Conservation (phyloP, 2,888 invertebrate species). For the Nesidiocoris tenuis region DNA sequence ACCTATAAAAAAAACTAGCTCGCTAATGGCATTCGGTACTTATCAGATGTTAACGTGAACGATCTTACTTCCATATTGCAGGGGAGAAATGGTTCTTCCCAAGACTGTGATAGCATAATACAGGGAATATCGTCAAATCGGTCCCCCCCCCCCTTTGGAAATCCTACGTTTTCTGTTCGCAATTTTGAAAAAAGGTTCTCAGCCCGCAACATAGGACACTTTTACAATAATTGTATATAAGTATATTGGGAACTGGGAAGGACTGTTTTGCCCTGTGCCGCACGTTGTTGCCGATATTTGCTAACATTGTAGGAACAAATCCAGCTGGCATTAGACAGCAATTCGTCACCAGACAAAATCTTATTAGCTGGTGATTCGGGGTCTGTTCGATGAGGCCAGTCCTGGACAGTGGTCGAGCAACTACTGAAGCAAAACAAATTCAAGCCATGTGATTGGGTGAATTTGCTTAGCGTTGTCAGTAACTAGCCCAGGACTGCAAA, state of each 20-base stretch:
- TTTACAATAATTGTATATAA: slow-evolving; percentile 20
- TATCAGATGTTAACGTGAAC: background rate
- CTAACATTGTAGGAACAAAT: background rate
- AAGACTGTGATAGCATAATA: slow-evolving; percentile 47
- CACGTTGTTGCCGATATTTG: slow-evolving; percentile 17
- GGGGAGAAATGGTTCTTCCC: slow-evolving; percentile 44
- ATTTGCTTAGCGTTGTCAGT: too few species aligned
- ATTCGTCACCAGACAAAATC: slow-evolving; percentile 39
- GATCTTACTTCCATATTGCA: too few species aligned
- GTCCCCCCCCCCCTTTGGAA: background rate
- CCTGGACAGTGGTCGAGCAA: too few species aligned
- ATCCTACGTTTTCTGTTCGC: slow-evolving; percentile 31
- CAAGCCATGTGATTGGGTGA: too few species aligned
- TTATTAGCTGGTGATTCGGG: slow-evolving; percentile 47
- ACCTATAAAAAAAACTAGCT: background rate
- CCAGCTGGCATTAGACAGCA: slow-evolving; percentile 3
- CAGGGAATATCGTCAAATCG: slow-evolving; percentile 37
- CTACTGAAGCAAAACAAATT: too few species aligned
- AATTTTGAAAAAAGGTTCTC: too few species aligned
- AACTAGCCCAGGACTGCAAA: too few species aligned
- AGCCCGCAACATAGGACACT: too few species aligned
- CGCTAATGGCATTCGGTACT: background rate
- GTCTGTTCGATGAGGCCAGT: too few species aligned
- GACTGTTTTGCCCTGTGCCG: slow-evolving; percentile 30
- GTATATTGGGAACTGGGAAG: slow-evolving; percentile 33